A percentile compares a stretch with the other conserved stretches of the same genome.
These are phyloP conservation scores for Porites australiensis DNA, from an alignment of 64 coral and sea anemone genomes.

Conservation along the genomic window DNA sequence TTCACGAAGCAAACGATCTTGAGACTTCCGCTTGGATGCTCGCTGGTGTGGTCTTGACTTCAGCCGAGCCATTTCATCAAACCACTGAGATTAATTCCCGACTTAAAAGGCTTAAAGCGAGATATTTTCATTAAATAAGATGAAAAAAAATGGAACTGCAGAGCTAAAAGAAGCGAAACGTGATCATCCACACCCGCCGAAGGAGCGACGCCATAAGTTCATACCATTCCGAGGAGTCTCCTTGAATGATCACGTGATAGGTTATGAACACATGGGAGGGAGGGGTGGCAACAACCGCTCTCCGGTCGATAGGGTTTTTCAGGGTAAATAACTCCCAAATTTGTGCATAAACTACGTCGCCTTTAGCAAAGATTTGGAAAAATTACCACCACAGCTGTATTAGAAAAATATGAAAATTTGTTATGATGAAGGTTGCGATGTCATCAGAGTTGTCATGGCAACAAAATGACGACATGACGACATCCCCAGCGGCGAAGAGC, in stretches of 20 bases:
- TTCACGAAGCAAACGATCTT: conserved; percentile 35
- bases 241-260: conserved; percentile 13
- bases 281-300: background rate
- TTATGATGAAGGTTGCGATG: too few species aligned
- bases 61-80: conserved; percentile 19
- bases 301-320: background rate
- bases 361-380: too few species aligned
- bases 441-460: too few species aligned
- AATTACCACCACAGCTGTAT: too few species aligned
- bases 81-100: background rate
- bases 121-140: background rate
- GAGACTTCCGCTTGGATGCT: conserved; percentile 35
- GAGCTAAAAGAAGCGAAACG: background rate
- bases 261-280: background rate
- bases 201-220: conserved; percentile 32
- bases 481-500: too few species aligned
- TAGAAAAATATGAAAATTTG: background rate
- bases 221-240: conserved; percentile 50
- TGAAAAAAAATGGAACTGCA: background rate
- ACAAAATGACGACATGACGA: too few species aligned
- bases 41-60: conserved; percentile 27
- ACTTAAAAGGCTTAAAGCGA: background rate
- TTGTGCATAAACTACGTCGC: too few species aligned
- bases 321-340: background rate
- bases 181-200: conserved; percentile 14